These are phyloP conservation scores for Pseudolaguvia tuberculata DNA, from an alignment of 2,113 vertebrate genomes.

Conservation along the genomic window DNA sequence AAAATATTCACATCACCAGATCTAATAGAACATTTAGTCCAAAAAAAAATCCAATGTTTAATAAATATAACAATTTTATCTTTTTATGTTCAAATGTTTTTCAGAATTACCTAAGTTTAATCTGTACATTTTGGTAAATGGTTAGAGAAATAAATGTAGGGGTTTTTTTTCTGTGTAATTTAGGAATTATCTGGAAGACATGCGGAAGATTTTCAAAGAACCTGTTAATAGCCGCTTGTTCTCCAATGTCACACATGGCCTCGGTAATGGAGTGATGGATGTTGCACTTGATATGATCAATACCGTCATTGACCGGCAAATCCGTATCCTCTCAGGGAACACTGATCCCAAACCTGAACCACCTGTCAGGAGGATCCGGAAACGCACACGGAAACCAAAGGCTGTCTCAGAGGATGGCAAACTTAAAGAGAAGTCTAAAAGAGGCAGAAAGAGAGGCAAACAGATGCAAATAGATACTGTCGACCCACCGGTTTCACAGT, in stretches of 20 bases:
- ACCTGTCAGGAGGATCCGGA: constrained; percentile 56
- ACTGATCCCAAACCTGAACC: constrained; percentile 60
- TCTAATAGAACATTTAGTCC: no score
- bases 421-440: constrained; percentile 56
- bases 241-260: constrained; percentile 68
- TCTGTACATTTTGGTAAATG: neutral
- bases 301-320: constrained; percentile 69
- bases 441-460: constrained; percentile 59
- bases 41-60: neutral
- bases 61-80: neutral
- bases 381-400: constrained; percentile 63
- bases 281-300: constrained; percentile 67
- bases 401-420: constrained; percentile 40
- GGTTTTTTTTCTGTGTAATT: neutral
- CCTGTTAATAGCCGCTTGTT: constrained; percentile 63
- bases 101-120: neutral
- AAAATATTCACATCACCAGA: no score
- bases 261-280: constrained; percentile 70
- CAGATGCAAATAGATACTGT: constrained; percentile 40
- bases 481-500: constrained; percentile 48
- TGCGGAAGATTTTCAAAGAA: constrained; percentile 69
- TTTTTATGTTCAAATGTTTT: neutral
- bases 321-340: constrained; percentile 68
- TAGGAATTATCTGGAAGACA: constrained; percentile 73
- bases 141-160: neutral